Evolutionary conservation across 1,140 invertebrate species (phyloP).

Genomic region (Papilio xuthus): DNA sequence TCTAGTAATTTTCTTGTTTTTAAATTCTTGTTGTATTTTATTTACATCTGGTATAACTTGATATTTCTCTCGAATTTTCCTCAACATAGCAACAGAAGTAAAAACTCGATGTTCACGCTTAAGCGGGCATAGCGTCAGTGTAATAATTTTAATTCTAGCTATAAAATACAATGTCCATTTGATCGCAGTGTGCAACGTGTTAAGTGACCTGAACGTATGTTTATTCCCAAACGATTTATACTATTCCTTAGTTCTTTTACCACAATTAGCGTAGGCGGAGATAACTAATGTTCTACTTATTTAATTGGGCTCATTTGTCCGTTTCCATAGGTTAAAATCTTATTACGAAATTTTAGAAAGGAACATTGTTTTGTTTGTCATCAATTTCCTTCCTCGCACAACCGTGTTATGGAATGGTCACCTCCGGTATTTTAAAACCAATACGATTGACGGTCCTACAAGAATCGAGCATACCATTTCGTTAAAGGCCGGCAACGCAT

Average conservation of each 20-base stretch:
- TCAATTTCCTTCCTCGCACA: no score
- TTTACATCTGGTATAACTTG: not conserved
- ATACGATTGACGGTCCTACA: no score
- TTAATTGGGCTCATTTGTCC: not conserved
- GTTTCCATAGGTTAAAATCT: not conserved
- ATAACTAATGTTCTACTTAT: not conserved
- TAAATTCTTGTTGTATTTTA: not conserved
- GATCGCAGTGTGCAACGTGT: not conserved
- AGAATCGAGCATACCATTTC: no score
- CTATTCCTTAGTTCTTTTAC: not conserved
- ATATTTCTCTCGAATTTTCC: not conserved
- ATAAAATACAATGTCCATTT: slow-evolving; percentile 1
- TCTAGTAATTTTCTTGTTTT: not conserved
- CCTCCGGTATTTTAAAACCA: no score
- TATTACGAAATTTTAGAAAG: not conserved
- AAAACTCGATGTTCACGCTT: slow-evolving; percentile 8
- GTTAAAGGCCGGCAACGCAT: no score
- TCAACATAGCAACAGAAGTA: slow-evolving; percentile 6
- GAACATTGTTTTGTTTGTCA: not conserved
- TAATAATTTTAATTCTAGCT: slow-evolving; percentile 13
- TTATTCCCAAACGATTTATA: not conserved
- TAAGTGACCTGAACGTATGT: not conserved
- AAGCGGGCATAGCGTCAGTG: not conserved
- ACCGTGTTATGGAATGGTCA: no score
- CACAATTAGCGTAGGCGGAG: not conserved